These are phyloP conservation scores for Cataglyphis hispanica DNA, from an alignment of 1,140 invertebrate species.

Conservation along the genomic window DNA sequence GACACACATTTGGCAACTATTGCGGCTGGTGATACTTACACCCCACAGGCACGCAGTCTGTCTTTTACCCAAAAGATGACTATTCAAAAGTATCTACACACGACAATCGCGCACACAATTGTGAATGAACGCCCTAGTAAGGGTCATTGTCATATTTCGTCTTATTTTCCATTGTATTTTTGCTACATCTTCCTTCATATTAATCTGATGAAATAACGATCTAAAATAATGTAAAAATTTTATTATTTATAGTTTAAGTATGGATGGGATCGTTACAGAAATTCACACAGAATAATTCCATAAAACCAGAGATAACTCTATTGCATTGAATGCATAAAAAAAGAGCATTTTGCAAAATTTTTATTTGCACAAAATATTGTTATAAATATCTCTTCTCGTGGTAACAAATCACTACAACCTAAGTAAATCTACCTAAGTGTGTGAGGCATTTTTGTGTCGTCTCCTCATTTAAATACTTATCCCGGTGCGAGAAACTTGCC, in stretches of 20 bases:
- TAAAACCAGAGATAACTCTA: not conserved
- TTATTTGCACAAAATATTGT: not conserved
- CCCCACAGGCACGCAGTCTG: constrained; percentile 22
- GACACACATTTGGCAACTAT: constrained; percentile 73
- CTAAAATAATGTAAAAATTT: not conserved
- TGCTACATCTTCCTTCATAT: not conserved
- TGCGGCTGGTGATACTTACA: constrained; percentile 61
- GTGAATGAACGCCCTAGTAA: constrained; percentile 8
- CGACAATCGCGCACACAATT: not conserved
- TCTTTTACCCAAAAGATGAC: not conserved
- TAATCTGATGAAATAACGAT: not conserved
- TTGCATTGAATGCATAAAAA: not conserved
- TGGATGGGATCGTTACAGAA: not conserved
- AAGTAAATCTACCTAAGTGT: not conserved
- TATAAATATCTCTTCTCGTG: constrained; percentile 1
- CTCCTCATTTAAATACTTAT: constrained; percentile 67
- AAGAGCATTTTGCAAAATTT: not conserved
- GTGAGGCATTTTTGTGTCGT: not conserved
- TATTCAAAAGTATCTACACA: constrained; percentile 1
- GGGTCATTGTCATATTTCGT: not conserved
- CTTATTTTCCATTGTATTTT: not conserved
- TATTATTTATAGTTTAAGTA: not conserved
- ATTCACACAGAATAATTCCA: not conserved
- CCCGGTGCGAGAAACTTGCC: constrained; percentile 30
- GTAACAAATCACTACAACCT: not conserved